Base-by-base conservation (phyloP, 2,113 vertebrate species). In the Numenius arquata region DNA sequence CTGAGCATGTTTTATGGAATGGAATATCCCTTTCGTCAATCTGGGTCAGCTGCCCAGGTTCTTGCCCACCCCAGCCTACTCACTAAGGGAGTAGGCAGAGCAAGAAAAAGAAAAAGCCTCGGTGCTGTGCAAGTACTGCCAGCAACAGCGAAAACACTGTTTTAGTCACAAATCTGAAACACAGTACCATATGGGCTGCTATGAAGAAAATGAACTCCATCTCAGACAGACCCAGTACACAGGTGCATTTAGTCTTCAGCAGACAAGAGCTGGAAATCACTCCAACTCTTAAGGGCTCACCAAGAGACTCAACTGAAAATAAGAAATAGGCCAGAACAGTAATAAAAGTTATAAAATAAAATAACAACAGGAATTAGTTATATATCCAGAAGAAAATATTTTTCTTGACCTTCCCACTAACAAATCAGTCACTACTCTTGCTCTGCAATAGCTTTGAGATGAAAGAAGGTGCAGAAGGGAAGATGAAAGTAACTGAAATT, bases 401-500 rank as follows among this genome's bases (percentile, higher is more conserved):
- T 92, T 87, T 81, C 88, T 87, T 94, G 58, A 93, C 76, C 80
- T 91, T 88, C 53, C 32, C 27, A 76, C 68, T 61, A 93, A 83
- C 55, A 95, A 86, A 89, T 79, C 66, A 85, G 61, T 89, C 77
- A 61, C 38, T 27, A 62, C 27, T 48, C 52, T 40, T 72, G 22
- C 43, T 75, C 76, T 65, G 48, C 74, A 72, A 56, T 34, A 76
- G 34, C 45, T 90, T 61, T 56, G 61, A 95, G 79, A 89, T 93
- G 48, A 83, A 92, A 94, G 85, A 89, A 92, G 16, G 34, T 66
- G 21, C 38, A 66, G 77, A 76, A 72, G 9, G 40, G 71, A 88
- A 92, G 84, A 95, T 92, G 84, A 97, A 96, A 95, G 80, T 66
- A 95, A 89, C 77, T 79, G 50, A 82, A 96, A 90, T 90, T 87